Evolutionary conservation across 2,888 invertebrate genomes (phyloP).

Genomic region (Platycheirus rosarum): DNA sequence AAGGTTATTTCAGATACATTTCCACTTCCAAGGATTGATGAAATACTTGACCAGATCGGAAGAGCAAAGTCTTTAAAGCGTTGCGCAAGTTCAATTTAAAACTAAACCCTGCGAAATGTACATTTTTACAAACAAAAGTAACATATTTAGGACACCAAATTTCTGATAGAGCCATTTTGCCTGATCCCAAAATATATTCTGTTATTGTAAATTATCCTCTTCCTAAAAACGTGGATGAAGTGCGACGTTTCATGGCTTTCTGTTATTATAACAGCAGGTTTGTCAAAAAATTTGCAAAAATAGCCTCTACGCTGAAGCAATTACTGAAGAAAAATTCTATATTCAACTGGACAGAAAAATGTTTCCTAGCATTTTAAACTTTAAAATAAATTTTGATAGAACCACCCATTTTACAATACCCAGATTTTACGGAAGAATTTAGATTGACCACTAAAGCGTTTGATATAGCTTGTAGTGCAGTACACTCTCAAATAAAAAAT

Average conservation of each 20-base stretch:
- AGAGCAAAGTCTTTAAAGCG: slow-evolving; percentile 43
- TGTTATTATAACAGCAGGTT: slow-evolving; percentile 75
- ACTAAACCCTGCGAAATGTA: slow-evolving; percentile 47
- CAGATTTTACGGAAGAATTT: slow-evolving; percentile 18
- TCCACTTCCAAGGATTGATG: slow-evolving; percentile 8
- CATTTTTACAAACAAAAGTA: slow-evolving; percentile 50
- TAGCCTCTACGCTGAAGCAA: slow-evolving; percentile 12
- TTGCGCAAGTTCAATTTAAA: slow-evolving; percentile 40
- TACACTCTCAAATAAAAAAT: slow-evolving; percentile 75
- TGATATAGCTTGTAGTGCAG: slow-evolving; percentile 73
- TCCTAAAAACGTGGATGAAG: slow-evolving; percentile 67
- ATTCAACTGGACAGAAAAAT: slow-evolving; percentile 1
- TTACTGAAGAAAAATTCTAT: slow-evolving; percentile 18
- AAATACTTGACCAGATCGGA: slow-evolving; percentile 17
- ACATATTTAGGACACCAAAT: slow-evolving; percentile 67
- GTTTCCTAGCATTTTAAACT: not conserved
- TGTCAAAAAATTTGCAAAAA: no score
- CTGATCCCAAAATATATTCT: slow-evolving; percentile 67
- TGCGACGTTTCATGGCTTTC: slow-evolving; percentile 70
- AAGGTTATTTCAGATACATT: no score
- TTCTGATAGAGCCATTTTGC: slow-evolving; percentile 59
- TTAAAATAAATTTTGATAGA: not conserved
- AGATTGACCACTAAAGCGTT: slow-evolving; percentile 62
- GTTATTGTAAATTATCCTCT: slow-evolving; percentile 69
- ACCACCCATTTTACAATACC: not conserved